These are phyloP conservation scores for Rhinopomastus cyanomelas DNA, from an alignment of 2,113 vertebrate genomes.

Conservation along the genomic window DNA sequence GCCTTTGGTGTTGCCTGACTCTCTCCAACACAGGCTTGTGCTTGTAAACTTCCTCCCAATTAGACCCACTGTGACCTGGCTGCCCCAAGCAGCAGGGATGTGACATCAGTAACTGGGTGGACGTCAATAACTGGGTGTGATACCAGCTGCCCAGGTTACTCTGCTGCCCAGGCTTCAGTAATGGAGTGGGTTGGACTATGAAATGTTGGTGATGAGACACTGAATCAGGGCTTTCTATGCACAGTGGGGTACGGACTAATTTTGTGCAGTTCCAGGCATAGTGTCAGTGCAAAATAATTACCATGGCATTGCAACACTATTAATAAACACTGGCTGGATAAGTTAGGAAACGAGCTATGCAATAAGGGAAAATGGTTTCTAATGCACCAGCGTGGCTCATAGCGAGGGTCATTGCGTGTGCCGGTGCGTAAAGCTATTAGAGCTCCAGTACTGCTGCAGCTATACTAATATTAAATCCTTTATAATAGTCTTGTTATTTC, in stretches of 20 bases:
- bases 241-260: neutral
- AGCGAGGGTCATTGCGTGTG: neutral
- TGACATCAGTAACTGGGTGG: neutral
- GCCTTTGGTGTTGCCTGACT: neutral
- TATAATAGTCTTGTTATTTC: constrained; percentile 17
- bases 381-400: neutral
- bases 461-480: neutral
- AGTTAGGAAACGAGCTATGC: constrained; percentile 4
- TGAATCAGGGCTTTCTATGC: neutral
- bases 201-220: neutral
- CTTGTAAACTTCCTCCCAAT: neutral
- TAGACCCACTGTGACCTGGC: neutral
- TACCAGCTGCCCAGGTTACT: neutral
- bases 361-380: constrained; percentile 12
- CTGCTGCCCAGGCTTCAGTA: neutral
- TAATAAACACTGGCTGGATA: constrained; percentile 9
- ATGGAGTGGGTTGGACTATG: neutral
- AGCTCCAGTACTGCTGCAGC: neutral
- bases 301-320: constrained; percentile 9
- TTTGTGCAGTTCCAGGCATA: neutral
- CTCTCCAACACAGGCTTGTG: neutral
- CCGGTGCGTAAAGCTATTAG: neutral
- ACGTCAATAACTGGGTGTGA: neutral
- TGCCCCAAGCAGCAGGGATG: neutral
- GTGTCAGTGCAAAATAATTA: constrained; percentile 29